Conservation (phyloP, 2,888 invertebrate species). For the Amiota minor region DNA sequence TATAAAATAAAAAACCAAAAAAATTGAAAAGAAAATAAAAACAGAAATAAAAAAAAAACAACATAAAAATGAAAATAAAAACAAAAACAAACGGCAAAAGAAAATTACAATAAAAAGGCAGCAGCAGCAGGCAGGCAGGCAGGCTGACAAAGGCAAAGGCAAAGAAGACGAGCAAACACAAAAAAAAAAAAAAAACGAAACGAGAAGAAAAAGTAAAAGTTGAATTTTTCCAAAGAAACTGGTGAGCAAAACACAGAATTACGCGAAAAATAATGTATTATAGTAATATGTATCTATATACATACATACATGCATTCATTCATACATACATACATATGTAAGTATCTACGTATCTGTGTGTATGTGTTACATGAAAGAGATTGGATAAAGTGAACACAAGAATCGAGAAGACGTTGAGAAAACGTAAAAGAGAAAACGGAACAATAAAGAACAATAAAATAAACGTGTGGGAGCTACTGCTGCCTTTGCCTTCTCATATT, state of each 20-base stretch:
- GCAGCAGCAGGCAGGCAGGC: constrained; percentile 53
- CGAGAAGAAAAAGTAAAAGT: constrained; percentile 61
- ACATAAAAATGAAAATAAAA: constrained; percentile 59
- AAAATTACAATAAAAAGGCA: constrained; percentile 47
- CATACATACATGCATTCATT: too few species aligned
- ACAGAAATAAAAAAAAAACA: constrained; percentile 46
- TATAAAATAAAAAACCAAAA: constrained; percentile 36
- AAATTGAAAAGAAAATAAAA: constrained; percentile 20
- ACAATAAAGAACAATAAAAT: constrained; percentile 59
- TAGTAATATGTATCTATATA: too few species aligned
- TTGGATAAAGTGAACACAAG: too few species aligned
- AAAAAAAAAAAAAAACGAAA: constrained; percentile 22
- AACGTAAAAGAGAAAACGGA: constrained; percentile 36
- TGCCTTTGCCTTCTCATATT: neutral
- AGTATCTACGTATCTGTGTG: too few species aligned
- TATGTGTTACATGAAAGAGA: constrained; percentile 1
- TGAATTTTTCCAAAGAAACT: constrained; percentile 67
- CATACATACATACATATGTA: too few species aligned
- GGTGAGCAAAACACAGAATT: constrained; percentile 65
- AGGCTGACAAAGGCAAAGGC: constrained; percentile 49
- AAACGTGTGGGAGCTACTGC: constrained; percentile 16
- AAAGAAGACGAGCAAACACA: constrained; percentile 32
- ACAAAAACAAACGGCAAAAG: constrained; percentile 42
- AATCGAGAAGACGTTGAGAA: neutral
- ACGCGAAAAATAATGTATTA: constrained; percentile 60